Evolutionary conservation across 2,888 invertebrate species (phyloP).

Genomic region (Syrphus vitripennis): DNA sequence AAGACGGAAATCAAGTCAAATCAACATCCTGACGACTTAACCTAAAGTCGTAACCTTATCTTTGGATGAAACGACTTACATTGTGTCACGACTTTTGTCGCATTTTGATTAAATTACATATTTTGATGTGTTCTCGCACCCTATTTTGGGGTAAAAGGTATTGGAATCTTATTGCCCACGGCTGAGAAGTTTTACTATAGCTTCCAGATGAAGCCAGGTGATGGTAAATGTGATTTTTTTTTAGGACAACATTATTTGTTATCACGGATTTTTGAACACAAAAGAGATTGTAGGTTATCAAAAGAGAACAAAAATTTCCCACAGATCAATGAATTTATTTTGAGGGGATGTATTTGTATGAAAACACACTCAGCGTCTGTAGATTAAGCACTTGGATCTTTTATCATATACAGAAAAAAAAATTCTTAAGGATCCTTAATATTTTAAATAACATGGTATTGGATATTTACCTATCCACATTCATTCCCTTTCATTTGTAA

Average conservation of each 20-base stretch:
- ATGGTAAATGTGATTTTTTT: background rate
- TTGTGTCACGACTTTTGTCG: conserved; percentile 29
- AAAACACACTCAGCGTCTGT: background rate
- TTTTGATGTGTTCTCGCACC: conserved; percentile 2
- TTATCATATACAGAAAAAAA: too few relatives aligned
- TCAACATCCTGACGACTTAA: background rate
- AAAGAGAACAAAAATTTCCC: conserved; percentile 4
- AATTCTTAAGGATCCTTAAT: too few relatives aligned
- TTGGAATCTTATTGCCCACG: background rate
- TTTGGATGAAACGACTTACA: conserved; percentile 19
- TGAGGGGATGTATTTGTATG: background rate
- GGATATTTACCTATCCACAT: too few relatives aligned
- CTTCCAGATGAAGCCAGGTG: background rate
- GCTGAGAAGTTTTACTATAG: background rate
- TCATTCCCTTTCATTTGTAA: too few relatives aligned
- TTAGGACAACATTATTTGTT: conserved; percentile 10
- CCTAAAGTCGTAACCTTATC: conserved; percentile 33
- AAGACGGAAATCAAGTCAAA: background rate
- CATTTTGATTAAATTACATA: conserved; percentile 27
- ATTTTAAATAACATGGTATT: too few relatives aligned
- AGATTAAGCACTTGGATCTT: too few relatives aligned
- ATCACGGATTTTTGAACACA: conserved; percentile 29
- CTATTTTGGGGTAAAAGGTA: background rate
- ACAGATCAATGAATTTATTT: conserved; percentile 14
- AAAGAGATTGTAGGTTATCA: background rate